Base-by-base conservation (phyloP, 2,888 invertebrate species). In the Leptopilina myrica region DNA sequence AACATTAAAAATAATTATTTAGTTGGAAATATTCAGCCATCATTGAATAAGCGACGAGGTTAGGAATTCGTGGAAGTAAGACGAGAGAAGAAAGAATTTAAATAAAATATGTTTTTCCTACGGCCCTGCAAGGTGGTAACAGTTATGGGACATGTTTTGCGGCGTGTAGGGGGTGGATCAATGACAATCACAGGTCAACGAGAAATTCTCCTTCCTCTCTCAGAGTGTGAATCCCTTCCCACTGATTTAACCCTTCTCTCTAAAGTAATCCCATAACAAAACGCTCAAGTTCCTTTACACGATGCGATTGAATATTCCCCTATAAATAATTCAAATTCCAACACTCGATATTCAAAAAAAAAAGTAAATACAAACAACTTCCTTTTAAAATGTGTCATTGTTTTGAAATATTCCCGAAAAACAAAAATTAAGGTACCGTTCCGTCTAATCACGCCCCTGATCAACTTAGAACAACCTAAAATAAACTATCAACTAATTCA, bases 131-230 rank as follows among this genome's bases (percentile, higher is more conserved):
- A 80, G 82, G 81, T 84, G 83, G 81, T 80, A 83, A 78, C 82
- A 80, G 79, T 82, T 80, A 86, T 79, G 81, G 81, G 79, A 81
- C 73, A 85, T 82, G 83, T 81, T 84, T 84, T 81, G 80, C 78
- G 79, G 82, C 79, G 79, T 79, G 81, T 84, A 86, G 82, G 82
- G 85, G 85, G 79, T 82, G 84, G 84, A 87, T 87, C 87, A 86
- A 87, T 87, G 86, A 81, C 81, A 84, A 76, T 66, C 78, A 65
- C 77, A 59, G 80, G 64, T 80, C 79, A 80, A 84, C 64, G 46
- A 20, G 76, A 20, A 65, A 56, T 53, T 46, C 49, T 49, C 56
- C 56, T 62, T 62, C 49, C 49, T 49, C 49, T 49, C 49, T 49
- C 12, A 9, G 33, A 33, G 15, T 49, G 20, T 33, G 26, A 9